phyloP scores from a whole-genome alignment of 1,140 invertebrate species.

The Caenorhabditis inopinata region DNA sequence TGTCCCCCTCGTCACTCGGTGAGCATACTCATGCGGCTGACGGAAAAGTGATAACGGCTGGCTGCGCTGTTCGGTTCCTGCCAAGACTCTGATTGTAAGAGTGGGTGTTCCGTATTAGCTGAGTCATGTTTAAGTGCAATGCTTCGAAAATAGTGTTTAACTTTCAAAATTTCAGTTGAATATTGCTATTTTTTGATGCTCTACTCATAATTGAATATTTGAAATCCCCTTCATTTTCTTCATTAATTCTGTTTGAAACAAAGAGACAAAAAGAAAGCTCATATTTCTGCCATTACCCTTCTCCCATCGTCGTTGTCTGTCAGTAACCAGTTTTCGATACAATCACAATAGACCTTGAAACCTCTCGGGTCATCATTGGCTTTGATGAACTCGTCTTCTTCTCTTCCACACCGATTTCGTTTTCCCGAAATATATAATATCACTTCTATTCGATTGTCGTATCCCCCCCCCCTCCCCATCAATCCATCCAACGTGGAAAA shows the following conservation, averaged over 20 bases:
- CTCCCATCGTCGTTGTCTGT: not conserved
- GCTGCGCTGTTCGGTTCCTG: no score
- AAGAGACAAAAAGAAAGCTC: not conserved
- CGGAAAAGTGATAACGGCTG: conserved; percentile 13
- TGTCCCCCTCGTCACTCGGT: not conserved
- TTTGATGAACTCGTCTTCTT: not conserved
- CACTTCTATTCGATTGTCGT: not conserved
- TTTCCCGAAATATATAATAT: not conserved
- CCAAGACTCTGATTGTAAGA: no score
- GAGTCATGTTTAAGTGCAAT: no score
- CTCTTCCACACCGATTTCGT: not conserved
- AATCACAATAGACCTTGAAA: conserved; percentile 15
- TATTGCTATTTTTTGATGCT: no score
- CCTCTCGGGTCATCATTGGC: not conserved
- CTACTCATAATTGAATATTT: no score
- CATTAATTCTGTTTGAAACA: no score
- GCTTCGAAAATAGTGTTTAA: no score
- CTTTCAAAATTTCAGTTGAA: no score
- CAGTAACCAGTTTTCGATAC: not conserved
- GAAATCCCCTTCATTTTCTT: no score
- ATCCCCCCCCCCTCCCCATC: not conserved
- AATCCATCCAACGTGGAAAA: no score
- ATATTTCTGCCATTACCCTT: not conserved
- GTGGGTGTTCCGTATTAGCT: no score
- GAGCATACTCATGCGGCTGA: not conserved